phyloP scores from a whole-genome alignment of 2,888 invertebrate species.

The Agonopterix arenella region DNA sequence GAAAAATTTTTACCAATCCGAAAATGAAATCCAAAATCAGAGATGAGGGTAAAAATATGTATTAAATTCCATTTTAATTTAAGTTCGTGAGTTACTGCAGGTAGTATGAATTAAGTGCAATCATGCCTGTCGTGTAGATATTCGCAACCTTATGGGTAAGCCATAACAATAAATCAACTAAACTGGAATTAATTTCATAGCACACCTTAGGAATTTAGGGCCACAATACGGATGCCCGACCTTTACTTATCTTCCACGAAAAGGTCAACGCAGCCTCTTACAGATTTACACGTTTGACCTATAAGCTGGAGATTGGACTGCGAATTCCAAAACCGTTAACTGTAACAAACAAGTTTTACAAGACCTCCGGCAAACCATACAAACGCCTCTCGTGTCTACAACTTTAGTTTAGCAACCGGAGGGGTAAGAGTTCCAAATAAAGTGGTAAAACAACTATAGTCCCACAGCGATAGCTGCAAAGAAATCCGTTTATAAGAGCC shows the following conservation, averaged over 20 bases:
- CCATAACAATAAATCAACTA: not conserved
- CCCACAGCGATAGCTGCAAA: constrained; percentile 11
- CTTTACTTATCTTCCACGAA: constrained; percentile 21
- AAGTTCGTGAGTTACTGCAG: no score
- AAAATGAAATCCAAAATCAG: no score
- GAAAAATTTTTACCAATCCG: no score
- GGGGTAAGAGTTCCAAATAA: constrained; percentile 13
- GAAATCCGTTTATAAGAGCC: constrained; percentile 20
- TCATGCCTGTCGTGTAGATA: no score
- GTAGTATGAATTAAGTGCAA: no score
- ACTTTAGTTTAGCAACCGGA: not conserved
- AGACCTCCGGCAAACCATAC: constrained; percentile 14
- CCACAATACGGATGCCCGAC: constrained; percentile 18
- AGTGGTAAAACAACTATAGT: constrained; percentile 13
- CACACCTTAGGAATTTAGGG: constrained; percentile 11
- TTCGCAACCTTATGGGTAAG: no score
- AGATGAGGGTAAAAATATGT: no score
- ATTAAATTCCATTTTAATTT: no score
- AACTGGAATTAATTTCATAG: not conserved
- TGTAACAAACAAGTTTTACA: constrained; percentile 28
- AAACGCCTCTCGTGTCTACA: constrained; percentile 2
- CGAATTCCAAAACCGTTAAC: constrained; percentile 37
- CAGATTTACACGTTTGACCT: constrained; percentile 44
- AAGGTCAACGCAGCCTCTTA: constrained; percentile 29
- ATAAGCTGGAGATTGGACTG: constrained; percentile 40